A percentile compares a stretch with the other conserved stretches of the same genome.
phyloP scores from a whole-genome alignment of 2,797 vertebrate genomes.

The Tragopan temminckii region DNA sequence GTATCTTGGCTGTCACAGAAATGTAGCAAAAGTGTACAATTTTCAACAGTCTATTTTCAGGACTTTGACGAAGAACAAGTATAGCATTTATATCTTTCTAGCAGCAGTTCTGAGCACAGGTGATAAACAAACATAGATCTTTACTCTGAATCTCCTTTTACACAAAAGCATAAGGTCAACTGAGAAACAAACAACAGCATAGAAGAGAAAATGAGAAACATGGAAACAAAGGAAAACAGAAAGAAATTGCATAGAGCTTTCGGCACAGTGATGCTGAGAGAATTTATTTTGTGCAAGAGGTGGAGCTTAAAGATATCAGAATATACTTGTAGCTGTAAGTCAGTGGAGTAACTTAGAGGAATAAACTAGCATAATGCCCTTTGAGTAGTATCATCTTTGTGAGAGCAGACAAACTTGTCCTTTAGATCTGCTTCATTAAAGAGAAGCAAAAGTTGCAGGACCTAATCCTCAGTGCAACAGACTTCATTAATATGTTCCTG shows the following conservation, averaged over 20 bases:
- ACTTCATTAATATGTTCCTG: background rate
- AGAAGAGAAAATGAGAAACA: background rate
- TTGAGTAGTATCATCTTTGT: constrained; percentile 4
- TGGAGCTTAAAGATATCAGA: background rate
- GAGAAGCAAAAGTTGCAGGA: background rate
- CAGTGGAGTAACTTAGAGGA: background rate
- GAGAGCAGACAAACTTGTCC: background rate
- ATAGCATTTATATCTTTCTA: background rate
- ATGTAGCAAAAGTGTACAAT: background rate
- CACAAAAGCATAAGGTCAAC: background rate
- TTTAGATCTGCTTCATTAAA: background rate
- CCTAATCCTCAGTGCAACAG: background rate
- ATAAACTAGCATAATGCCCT: background rate
- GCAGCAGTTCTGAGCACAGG: background rate
- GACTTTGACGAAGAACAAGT: background rate
- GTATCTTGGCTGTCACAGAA: background rate
- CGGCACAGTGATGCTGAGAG: background rate
- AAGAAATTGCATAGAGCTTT: background rate
- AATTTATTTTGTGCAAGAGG: background rate
- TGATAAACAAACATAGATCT: background rate
- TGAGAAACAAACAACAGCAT: background rate
- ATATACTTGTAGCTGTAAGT: background rate
- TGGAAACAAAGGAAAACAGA: background rate
- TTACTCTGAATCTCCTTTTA: constrained; percentile 13
- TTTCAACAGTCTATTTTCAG: background rate